Base-by-base conservation (phyloP, 2,888 invertebrate species). In the Protodeltote pygarga region DNA sequence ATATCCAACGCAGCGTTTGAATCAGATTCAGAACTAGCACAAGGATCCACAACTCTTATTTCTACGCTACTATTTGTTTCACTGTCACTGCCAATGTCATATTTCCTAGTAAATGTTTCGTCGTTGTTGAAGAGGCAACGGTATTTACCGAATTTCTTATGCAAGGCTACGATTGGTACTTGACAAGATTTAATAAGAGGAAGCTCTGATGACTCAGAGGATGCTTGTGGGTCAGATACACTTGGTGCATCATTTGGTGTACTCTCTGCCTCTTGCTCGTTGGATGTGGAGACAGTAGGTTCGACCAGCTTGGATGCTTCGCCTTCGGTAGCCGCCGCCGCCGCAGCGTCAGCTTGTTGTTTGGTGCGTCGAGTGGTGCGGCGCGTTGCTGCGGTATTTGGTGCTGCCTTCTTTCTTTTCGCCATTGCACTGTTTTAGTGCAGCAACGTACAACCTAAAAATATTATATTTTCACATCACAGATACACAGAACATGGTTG, bases 81-180 rank as follows among this genome's bases (percentile, higher is more conserved):
- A 83, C 92, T 92, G 46, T 92, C 91, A 82, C 91, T 92, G 20
- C 92, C 85, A 51, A 87, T 55, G 37, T 92, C 92, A 75, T 80
- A 85, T 67, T 89, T 90, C 53, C 77, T 89, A 48, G 68, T 61
- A 23, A 81, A 79, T 21, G 72, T 67, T 13, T 87, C 86, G 65
- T 88, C 90, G 77, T 75, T 89, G 55, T 86, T 87, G 52, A 92
- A 84, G 10, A 93, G 74, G 68, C 92, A 93, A 20, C 93, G 81
- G 68, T 93, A 93, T 78, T 93, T 93, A 25, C 93, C 93, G 70
- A 93, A 93, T 69, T 93, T 93, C 66, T 93, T 93, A 71, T 93
- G 93, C 42, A 87, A 69, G 40, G 85, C 87, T 63, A 90, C 82
- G 32, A 81, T 60, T 53, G 85, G 86, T 31, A 81, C 73, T 65